Evolutionary conservation across 2,888 invertebrate genomes (phyloP).

Genomic region (Plagodis dolabraria): DNA sequence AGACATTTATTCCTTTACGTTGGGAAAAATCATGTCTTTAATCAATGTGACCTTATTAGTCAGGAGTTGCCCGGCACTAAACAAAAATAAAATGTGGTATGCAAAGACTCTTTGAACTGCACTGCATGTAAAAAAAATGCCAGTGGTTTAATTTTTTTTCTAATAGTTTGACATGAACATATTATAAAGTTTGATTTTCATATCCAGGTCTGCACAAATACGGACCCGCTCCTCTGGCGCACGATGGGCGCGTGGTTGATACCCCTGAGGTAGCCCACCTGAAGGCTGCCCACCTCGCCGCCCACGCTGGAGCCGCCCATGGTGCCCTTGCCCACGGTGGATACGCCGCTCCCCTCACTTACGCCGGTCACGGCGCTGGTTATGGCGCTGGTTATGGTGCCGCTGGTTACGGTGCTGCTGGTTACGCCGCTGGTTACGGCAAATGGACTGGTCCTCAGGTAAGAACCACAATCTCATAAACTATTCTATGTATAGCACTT

Average conservation of each 20-base stretch:
- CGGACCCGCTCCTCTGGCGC: constrained; percentile 80
- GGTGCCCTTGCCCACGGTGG: constrained; percentile 47
- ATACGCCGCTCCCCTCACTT: constrained; percentile 38
- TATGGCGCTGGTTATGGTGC: constrained; percentile 42
- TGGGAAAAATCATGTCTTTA: too few species aligned
- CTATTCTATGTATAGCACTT: background rate
- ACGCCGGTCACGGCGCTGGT: constrained; percentile 33
- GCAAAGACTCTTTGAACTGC: too few species aligned
- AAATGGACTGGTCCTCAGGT: constrained; percentile 77
- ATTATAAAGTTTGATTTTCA: background rate
- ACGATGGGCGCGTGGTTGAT: constrained; percentile 80
- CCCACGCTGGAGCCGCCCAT: constrained; percentile 63
- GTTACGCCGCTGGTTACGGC: constrained; percentile 75
- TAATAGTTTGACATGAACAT: background rate
- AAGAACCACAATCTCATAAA: constrained; percentile 3
- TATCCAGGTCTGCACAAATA: constrained; percentile 74
- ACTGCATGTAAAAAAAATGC: too few species aligned
- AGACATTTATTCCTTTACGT: too few species aligned
- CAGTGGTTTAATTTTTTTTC: too few species aligned
- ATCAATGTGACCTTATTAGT: too few species aligned
- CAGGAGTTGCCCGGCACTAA: too few species aligned
- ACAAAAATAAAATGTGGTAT: too few species aligned
- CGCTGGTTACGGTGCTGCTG: constrained; percentile 38
- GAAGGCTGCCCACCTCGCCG: constrained; percentile 82
- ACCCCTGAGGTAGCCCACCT: constrained; percentile 85